A percentile compares a stretch with the other conserved stretches of the same genome.
Conservation (phyloP, 1,140 invertebrate species). For the Dufourea novaeangliae region DNA sequence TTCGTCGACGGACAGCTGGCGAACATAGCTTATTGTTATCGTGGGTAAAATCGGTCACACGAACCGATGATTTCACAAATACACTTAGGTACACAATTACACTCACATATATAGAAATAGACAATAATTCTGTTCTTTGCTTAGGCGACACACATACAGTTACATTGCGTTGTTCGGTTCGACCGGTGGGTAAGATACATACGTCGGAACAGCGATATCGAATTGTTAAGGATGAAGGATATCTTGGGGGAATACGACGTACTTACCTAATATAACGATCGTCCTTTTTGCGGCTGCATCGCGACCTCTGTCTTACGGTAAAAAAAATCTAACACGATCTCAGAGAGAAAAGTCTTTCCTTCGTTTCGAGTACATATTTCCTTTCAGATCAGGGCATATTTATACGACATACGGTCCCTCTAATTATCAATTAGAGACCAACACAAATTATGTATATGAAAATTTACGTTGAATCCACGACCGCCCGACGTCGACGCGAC, state of each 20-base stretch:
- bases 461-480: no score
- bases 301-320: neutral
- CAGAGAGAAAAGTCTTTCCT: no score
- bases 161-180: conserved; percentile 40
- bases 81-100: neutral
- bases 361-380: neutral
- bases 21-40: conserved; percentile 21
- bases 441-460: no score
- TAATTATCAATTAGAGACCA: no score
- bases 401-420: no score
- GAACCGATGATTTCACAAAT: conserved; percentile 52
- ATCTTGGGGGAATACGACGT: neutral
- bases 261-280: conserved; percentile 22
- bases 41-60: conserved; percentile 31
- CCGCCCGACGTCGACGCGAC: conserved; percentile 11
- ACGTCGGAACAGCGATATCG: no score
- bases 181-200: conserved; percentile 28
- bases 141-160: conserved; percentile 27
- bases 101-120: conserved; percentile 63
- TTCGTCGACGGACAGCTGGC: neutral
- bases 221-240: neutral
- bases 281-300: conserved; percentile 8
- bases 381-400: neutral
- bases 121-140: conserved; percentile 72
- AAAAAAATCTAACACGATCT: neutral